These are phyloP conservation scores for Prunella himalayana DNA, from an alignment of 2,113 vertebrate genomes.

Conservation along the genomic window DNA sequence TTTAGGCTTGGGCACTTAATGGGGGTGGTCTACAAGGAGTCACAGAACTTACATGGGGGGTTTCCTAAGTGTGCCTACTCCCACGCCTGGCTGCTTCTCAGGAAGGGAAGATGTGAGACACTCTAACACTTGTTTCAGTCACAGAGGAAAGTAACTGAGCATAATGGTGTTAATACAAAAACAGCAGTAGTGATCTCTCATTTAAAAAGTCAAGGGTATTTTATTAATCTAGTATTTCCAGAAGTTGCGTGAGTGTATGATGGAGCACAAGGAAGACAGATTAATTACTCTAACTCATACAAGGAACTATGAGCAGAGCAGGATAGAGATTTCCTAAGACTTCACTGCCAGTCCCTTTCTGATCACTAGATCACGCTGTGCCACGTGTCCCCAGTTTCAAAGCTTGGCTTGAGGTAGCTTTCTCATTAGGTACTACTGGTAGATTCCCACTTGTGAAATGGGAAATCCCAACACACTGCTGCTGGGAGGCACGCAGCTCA, in stretches of 20 bases:
- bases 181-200: background rate
- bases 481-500: background rate
- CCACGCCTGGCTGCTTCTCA: slow-evolving; percentile 13
- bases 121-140: slow-evolving; percentile 18
- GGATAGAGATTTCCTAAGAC: background rate
- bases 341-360: background rate
- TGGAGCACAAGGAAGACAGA: background rate
- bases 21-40: background rate
- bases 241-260: background rate
- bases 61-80: slow-evolving; percentile 30
- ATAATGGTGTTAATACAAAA: background rate
- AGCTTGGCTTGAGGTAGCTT: background rate
- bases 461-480: background rate
- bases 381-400: background rate
- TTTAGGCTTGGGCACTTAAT: background rate
- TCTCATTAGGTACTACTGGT: background rate
- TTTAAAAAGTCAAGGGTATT: background rate
- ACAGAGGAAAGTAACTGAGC: slow-evolving; percentile 33
- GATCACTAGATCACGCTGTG: background rate
- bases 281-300: background rate
- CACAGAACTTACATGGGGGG: background rate
- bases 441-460: background rate
- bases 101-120: slow-evolving; percentile 39
- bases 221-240: background rate
- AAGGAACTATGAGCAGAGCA: background rate